phyloP scores from a whole-genome alignment of 2,888 invertebrate species.

The Campopleginae sp. region DNA sequence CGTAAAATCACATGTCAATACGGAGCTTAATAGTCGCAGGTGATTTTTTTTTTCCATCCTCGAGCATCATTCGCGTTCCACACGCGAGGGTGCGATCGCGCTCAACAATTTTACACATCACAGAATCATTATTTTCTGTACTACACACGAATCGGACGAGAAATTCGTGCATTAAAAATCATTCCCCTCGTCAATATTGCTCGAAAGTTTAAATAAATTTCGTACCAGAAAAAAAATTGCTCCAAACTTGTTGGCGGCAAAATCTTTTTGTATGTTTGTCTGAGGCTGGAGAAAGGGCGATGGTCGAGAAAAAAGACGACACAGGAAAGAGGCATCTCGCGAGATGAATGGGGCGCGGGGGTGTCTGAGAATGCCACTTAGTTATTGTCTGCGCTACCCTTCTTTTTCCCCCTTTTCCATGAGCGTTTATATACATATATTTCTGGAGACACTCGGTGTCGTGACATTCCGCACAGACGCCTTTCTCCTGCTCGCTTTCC shows the following conservation, averaged over 20 bases:
- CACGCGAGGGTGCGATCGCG: background rate
- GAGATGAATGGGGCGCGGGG: constrained; percentile 73
- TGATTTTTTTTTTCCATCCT: background rate
- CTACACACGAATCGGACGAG: background rate
- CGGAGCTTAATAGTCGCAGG: background rate
- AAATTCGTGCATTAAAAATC: background rate
- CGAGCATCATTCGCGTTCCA: background rate
- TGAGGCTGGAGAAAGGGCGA: background rate
- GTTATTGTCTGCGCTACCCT: constrained; percentile 76
- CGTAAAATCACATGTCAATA: constrained; percentile 18
- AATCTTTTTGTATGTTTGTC: background rate
- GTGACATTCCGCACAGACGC: constrained; percentile 50
- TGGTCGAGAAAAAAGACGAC: constrained; percentile 23
- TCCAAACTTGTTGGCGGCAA: background rate
- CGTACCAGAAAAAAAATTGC: background rate
- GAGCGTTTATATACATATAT: constrained; percentile 4
- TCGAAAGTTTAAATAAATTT: background rate
- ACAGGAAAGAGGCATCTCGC: constrained; percentile 62
- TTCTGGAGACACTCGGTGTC: constrained; percentile 40
- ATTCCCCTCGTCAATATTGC: too few species aligned
- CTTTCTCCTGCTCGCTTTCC: constrained; percentile 24
- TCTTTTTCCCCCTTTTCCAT: constrained; percentile 44
- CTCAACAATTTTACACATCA: background rate
- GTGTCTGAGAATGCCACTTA: constrained; percentile 80
- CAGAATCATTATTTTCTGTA: background rate